Percentiles rank a stretch among this genome's conserved stretches.
These are phyloP conservation scores for Heliconius melpomene DNA, from an alignment of 1,140 invertebrate genomes.

Conservation along the genomic window DNA sequence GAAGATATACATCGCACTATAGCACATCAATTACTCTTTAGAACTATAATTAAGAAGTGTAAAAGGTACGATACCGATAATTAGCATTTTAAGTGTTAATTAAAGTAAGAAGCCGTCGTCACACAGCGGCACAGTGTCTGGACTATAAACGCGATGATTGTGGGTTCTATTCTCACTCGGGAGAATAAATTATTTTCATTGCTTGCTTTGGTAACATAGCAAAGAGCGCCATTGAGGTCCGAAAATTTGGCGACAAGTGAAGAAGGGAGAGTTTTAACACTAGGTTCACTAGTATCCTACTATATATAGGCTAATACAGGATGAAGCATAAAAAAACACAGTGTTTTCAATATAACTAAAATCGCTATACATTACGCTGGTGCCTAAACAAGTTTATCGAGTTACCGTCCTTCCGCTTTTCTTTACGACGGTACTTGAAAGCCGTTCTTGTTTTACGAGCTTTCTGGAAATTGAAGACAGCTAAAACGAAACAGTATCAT, in stretches of 20 bases:
- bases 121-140: too few relatives aligned
- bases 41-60: slow-evolving; percentile 8
- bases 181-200: too few relatives aligned
- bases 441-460: slow-evolving; percentile 19
- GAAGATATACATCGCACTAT: slow-evolving; percentile 6
- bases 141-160: too few relatives aligned
- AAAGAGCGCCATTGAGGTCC: too few relatives aligned
- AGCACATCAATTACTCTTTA: slow-evolving; percentile 3
- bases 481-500: slow-evolving; percentile 9
- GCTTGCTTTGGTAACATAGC: too few relatives aligned
- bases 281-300: too few relatives aligned
- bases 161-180: too few relatives aligned
- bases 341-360: neutral
- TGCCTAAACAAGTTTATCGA: slow-evolving; percentile 19
- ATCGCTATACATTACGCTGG: neutral
- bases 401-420: slow-evolving; percentile 26
- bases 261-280: too few relatives aligned
- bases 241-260: too few relatives aligned
- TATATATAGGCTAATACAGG: too few relatives aligned
- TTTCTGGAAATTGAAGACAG: slow-evolving; percentile 26
- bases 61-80: neutral
- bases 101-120: neutral
- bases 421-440: slow-evolving; percentile 25
- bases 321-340: too few relatives aligned
- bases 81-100: neutral